A percentile compares a stretch with the other conserved stretches of the same genome.
phyloP scores from a whole-genome alignment of 2,113 vertebrate genomes.

The Electrona antarctica region DNA sequence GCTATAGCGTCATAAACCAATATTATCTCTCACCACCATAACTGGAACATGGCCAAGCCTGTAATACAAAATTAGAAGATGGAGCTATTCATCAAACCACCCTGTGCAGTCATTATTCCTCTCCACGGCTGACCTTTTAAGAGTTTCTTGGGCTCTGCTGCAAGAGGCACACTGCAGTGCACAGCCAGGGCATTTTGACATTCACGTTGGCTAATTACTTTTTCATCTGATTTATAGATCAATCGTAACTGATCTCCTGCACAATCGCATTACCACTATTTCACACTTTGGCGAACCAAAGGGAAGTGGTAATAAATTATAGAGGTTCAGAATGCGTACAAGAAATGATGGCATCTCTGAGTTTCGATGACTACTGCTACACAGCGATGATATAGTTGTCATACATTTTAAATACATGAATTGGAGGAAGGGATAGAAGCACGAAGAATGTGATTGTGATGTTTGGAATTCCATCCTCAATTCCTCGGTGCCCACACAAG shows the following conservation, averaged over 20 bases:
- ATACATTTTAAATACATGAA: too few relatives aligned
- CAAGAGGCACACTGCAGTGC: background rate
- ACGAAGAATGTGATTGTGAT: too few relatives aligned
- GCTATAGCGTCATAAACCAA: constrained; percentile 1
- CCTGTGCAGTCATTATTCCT: constrained; percentile 9
- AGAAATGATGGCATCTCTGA: too few relatives aligned
- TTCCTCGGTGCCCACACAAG: too few relatives aligned
- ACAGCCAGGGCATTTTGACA: constrained; percentile 5
- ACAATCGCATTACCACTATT: constrained; percentile 4
- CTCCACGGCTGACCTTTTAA: constrained; percentile 19
- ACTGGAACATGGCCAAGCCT: background rate
- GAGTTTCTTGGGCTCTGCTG: constrained; percentile 1
- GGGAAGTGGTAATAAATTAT: constrained; percentile 28
- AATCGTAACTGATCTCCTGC: constrained; percentile 17
- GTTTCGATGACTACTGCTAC: too few relatives aligned
- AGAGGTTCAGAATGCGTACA: background rate
- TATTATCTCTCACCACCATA: background rate
- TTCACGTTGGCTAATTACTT: constrained; percentile 38
- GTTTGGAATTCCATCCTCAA: too few relatives aligned
- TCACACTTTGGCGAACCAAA: constrained; percentile 25
- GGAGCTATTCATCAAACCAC: background rate
- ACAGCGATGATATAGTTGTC: too few relatives aligned
- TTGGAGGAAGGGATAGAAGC: too few relatives aligned
- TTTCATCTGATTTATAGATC: constrained; percentile 36
- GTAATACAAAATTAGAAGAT: background rate